Conservation (phyloP, 1,140 invertebrate species). For the Nephotettix cincticeps region DNA sequence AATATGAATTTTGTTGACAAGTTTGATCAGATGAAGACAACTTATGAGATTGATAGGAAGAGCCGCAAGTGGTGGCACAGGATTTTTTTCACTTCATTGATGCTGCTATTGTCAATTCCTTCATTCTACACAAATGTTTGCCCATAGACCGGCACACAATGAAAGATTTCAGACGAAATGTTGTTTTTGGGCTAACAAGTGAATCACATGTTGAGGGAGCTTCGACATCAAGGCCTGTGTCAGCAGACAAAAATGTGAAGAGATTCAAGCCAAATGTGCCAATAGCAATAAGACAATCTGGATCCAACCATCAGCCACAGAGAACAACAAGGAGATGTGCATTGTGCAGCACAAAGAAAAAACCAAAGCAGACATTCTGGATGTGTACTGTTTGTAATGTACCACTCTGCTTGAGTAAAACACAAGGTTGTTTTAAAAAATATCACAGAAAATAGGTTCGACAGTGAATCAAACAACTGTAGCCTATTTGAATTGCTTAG, state of each 20-base stretch:
- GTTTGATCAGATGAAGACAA: conserved; percentile 44
- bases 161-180: conserved; percentile 14
- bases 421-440: conserved; percentile 25
- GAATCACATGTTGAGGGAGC: background rate
- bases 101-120: conserved; percentile 41
- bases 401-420: conserved; percentile 29
- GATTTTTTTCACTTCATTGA: conserved; percentile 46
- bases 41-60: conserved; percentile 45
- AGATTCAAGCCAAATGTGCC: conserved; percentile 23
- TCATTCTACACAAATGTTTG: conserved; percentile 38
- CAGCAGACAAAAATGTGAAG: conserved; percentile 21
- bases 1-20: conserved; percentile 48
- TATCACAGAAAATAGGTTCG: too few species aligned
- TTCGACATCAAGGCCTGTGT: conserved; percentile 14
- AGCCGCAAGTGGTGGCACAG: conserved; percentile 46
- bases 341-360: conserved; percentile 36
- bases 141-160: conserved; percentile 9
- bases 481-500: too few species aligned
- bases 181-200: background rate
- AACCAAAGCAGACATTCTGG: conserved; percentile 26
- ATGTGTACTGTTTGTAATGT: conserved; percentile 19
- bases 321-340: conserved; percentile 31
- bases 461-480: too few species aligned
- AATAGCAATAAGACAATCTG: conserved; percentile 26
- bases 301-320: conserved; percentile 31